Evolutionary conservation across 2,113 vertebrate species (phyloP).

Genomic region (Octodon degus): DNA sequence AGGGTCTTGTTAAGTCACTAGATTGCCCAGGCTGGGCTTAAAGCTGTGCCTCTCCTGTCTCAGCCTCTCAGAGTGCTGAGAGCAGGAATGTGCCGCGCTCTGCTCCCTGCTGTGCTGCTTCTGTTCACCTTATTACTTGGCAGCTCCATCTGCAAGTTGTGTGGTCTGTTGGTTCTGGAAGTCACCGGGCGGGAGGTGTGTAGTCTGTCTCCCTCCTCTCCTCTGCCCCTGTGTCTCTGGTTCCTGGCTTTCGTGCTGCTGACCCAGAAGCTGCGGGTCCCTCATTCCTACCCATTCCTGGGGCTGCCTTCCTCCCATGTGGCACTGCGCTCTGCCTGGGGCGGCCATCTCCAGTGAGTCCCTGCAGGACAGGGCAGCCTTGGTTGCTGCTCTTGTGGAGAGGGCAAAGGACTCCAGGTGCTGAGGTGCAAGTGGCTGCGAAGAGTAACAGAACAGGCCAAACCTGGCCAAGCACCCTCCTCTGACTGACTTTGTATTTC

Average conservation of each 20-base stretch:
- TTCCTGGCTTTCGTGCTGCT: neutral
- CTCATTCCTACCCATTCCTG: neutral
- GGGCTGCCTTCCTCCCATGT: neutral
- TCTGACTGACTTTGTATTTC: neutral
- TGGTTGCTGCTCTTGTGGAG: rapidly evolving
- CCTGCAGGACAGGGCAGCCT: neutral
- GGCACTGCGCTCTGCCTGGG: no score
- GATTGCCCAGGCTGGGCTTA: neutral
- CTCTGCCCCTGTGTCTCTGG: neutral
- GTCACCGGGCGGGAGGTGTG: rapidly evolving
- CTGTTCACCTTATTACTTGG: neutral
- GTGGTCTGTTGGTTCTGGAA: neutral
- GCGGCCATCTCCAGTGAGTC: neutral
- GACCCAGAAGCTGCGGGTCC: neutral
- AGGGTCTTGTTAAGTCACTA: neutral
- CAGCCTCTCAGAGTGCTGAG: neutral
- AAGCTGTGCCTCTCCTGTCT: neutral
- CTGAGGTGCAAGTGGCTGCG: rapidly evolving
- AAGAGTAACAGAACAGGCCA: rapidly evolving
- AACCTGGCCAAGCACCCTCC: no score
- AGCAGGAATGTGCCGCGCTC: neutral
- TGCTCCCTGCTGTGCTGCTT: neutral
- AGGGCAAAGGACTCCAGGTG: rapidly evolving
- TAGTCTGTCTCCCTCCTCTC: no score
- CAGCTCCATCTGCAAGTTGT: neutral